phyloP scores from a whole-genome alignment of 2,113 vertebrate genomes.

The Erpornis zantholeuca region DNA sequence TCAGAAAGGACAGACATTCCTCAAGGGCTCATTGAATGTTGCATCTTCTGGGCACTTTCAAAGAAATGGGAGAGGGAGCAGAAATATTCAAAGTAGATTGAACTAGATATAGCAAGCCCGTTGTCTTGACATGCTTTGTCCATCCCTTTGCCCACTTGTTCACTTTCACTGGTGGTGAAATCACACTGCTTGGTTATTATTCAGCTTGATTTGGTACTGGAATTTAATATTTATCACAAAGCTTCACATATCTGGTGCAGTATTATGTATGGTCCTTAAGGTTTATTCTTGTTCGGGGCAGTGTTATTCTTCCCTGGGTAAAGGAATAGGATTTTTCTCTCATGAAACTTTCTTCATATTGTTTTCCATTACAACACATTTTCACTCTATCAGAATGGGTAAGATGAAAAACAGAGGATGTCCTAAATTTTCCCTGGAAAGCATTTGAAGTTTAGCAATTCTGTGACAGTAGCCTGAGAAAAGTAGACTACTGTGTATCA shows the following conservation, averaged over 20 bases:
- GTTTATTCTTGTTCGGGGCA: background rate
- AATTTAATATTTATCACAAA: background rate
- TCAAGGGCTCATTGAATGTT: conserved; percentile 6
- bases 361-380: background rate
- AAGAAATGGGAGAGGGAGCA: background rate
- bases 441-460: background rate
- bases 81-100: background rate
- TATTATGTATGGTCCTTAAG: background rate
- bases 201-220: background rate
- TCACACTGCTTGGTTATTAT: background rate
- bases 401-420: background rate
- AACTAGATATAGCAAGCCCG: rapidly evolving
- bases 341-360: background rate
- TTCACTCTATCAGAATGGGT: background rate
- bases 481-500: background rate
- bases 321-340: background rate
- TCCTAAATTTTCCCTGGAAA: background rate
- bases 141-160: background rate
- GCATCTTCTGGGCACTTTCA: background rate
- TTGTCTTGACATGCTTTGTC: background rate
- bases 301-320: background rate
- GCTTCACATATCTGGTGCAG: background rate
- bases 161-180: background rate
- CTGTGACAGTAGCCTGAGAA: background rate
- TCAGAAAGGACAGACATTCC: conserved; percentile 12